These are phyloP conservation scores for Drosophila aff. DNA, from an alignment of 1,140 invertebrate species.

Conservation along the genomic window DNA sequence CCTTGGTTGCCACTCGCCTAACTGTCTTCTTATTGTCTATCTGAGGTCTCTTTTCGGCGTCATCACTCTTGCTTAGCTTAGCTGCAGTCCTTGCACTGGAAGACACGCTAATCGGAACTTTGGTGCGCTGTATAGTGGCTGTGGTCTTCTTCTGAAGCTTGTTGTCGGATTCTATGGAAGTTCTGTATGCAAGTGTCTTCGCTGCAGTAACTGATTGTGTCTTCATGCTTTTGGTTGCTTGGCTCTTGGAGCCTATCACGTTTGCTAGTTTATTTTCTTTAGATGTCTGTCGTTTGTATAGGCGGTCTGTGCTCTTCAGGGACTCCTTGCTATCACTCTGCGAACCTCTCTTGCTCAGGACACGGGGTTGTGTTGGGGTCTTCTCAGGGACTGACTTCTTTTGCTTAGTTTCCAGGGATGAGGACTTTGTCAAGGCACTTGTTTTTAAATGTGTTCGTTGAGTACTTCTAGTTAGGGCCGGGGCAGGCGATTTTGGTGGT, in stretches of 20 bases:
- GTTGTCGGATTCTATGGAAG: constrained; percentile 80
- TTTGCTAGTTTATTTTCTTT: constrained; percentile 71
- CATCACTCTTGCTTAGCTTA: constrained; percentile 76
- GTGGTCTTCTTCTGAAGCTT: constrained; percentile 58
- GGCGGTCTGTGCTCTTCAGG: constrained; percentile 64
- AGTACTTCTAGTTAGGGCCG: constrained; percentile 43
- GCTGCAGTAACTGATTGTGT: constrained; percentile 74
- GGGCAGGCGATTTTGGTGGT: constrained; percentile 67
- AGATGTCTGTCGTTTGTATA: constrained; percentile 73
- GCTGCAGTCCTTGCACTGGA: constrained; percentile 66
- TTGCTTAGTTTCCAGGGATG: constrained; percentile 51
- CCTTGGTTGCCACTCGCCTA: constrained; percentile 41
- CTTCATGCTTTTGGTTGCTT: constrained; percentile 75
- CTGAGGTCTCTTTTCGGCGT: constrained; percentile 72
- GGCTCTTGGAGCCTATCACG: constrained; percentile 79
- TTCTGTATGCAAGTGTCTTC: constrained; percentile 73
- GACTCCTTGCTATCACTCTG: constrained; percentile 69
- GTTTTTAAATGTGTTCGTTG: constrained; percentile 45
- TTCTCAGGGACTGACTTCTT: constrained; percentile 46
- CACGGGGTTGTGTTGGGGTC: constrained; percentile 20
- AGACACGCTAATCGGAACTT: constrained; percentile 78
- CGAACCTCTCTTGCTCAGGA: constrained; percentile 46
- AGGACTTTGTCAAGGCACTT: constrained; percentile 79
- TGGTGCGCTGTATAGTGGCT: constrained; percentile 64
- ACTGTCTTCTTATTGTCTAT: constrained; percentile 75